phyloP scores from a whole-genome alignment of 2,113 vertebrate species.

The Caloenas nicobarica region DNA sequence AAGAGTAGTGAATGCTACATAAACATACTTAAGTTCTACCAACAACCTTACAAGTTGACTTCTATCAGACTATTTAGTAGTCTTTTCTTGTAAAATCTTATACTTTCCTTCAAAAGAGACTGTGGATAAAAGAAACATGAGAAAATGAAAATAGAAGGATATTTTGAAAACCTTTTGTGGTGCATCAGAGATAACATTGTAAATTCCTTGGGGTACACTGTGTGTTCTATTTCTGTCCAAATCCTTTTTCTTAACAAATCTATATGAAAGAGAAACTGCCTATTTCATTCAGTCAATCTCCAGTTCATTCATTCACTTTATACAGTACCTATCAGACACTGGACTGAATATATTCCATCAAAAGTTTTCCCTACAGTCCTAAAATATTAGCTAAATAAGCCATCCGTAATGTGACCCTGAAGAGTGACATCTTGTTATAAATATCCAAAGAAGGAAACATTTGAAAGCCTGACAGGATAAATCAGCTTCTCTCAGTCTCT shows the following conservation, averaged over 20 bases:
- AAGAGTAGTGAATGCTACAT: neutral
- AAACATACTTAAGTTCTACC: neutral
- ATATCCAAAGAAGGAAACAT: neutral
- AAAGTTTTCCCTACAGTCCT: neutral
- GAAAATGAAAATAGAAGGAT: neutral
- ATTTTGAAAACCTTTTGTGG: neutral
- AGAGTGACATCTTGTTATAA: neutral
- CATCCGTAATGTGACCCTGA: neutral
- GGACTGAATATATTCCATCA: neutral
- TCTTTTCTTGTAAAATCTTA: neutral
- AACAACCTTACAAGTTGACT: neutral
- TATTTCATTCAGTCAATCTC: neutral
- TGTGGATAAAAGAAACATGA: neutral
- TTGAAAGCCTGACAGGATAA: neutral
- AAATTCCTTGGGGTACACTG: neutral
- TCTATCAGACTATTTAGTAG: neutral
- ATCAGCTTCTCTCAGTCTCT: neutral
- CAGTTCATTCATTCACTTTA: neutral
- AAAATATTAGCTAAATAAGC: conserved; percentile 36
- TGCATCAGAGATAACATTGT: neutral
- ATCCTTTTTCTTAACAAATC: neutral
- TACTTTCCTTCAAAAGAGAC: neutral
- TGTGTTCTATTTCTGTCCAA: neutral
- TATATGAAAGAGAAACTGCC: neutral
- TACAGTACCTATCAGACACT: neutral